Base-by-base conservation (phyloP, 2,113 vertebrate species). In the Cynopterus brachyotis region DNA sequence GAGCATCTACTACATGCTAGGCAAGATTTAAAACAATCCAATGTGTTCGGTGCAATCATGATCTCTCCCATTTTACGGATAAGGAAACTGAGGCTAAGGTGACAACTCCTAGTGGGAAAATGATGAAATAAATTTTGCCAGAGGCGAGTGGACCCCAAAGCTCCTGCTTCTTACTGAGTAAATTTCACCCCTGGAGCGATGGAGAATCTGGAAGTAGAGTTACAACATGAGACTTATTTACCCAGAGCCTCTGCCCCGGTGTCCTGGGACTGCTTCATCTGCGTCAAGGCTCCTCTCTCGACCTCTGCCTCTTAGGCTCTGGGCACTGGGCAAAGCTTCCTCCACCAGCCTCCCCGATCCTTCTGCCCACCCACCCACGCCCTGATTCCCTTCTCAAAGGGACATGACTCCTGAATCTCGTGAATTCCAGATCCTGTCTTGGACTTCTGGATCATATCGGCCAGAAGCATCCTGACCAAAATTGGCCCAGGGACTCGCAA, bases 361-460 rank as follows among this genome's bases (percentile, higher is more conserved):
- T 66, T 47, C n/a, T 3, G 2, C 6, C 9, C 1, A 4, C 4
- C 9, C 1, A 4, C 17, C 35, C 5, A 0, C 24, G 22, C 12
- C 8, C 45, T 3, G 1, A 12, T 16, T 64, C 60, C 20, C n/a
- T 64, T 45, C 94, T 59, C 42, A 17, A 40, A 47, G 28, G 69
- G 20, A 55, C 60, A 16, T 0, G 7, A 10, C 2, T 15, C 37
- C 26, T 19, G 16, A 42, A 19, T 72, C 76, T 22, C 3, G 0
- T 5, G 40, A 42, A 35, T 88, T 78, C 15, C 57, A n/a, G 53
- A 59, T 59, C 40, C n/a, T 3, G 0, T 32, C 30, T 24, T 5
- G 0, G 16, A 50, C 66, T 42, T 42, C 60, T n/a, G 12, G 45
- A 15, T 9, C 0, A 0, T 9, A 24, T 35, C 5, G 9, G 20